Evolutionary conservation across 2,888 invertebrate genomes (phyloP).

Genomic region (Archips xylosteana): DNA sequence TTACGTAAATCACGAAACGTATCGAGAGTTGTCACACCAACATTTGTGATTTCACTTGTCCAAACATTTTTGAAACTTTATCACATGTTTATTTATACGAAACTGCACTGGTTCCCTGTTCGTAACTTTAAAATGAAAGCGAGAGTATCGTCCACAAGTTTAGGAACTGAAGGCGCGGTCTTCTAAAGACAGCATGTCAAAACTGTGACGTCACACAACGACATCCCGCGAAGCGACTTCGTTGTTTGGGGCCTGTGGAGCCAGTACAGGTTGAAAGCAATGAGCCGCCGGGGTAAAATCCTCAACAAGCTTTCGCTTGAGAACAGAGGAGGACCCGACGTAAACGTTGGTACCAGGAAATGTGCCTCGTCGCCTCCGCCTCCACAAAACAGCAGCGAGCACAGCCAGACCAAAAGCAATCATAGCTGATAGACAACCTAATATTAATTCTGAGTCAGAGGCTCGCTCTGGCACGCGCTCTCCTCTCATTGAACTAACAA

Average conservation of each 20-base stretch:
- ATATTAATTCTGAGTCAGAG: constrained; percentile 84
- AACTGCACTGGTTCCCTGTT: constrained; percentile 53
- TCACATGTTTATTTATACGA: constrained; percentile 51
- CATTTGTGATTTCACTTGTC: constrained; percentile 56
- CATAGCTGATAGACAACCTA: constrained; percentile 87
- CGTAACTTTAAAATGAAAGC: constrained; percentile 54
- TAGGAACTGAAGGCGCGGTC: constrained; percentile 86
- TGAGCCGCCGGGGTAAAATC: constrained; percentile 83
- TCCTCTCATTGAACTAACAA: constrained; percentile 87
- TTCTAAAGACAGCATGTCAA: constrained; percentile 84
- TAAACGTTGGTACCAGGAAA: constrained; percentile 86
- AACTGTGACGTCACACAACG: constrained; percentile 88
- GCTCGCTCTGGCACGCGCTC: constrained; percentile 82
- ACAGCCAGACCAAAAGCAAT: constrained; percentile 80
- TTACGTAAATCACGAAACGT: constrained; percentile 58
- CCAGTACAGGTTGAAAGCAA: constrained; percentile 86
- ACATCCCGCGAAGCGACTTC: constrained; percentile 81
- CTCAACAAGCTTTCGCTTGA: constrained; percentile 87
- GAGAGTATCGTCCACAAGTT: constrained; percentile 68
- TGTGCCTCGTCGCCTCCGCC: constrained; percentile 83
- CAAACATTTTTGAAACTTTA: constrained; percentile 46
- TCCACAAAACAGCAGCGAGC: constrained; percentile 83
- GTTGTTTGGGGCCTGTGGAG: constrained; percentile 78
- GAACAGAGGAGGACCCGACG: constrained; percentile 85
- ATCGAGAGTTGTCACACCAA: constrained; percentile 55